Evolutionary conservation across 2,888 invertebrate species (phyloP), one percentile per base, ranked within the genome.

Genomic region (Spatulosminthurus flaviceps): DNA sequence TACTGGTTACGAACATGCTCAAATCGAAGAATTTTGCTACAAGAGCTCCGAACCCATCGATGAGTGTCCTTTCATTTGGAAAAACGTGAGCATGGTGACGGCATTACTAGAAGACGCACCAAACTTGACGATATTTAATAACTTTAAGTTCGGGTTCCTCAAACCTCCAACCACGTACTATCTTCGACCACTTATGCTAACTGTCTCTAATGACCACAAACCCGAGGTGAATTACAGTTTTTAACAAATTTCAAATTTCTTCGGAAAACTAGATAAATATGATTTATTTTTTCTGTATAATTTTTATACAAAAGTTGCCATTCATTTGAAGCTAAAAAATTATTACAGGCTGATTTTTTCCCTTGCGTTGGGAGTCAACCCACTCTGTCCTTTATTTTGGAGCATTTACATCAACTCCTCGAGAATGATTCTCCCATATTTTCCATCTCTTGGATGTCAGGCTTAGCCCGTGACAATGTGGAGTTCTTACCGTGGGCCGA

Each of bases 1-100:
- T 1, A 86, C 87, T 5, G 89, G 88, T 5, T 67, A 80, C 26
- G 79, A 70, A 1, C 34, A 77, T 19, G 73, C 82, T 0, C 82
- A 84, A 71, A 70, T 83, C 9, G 77, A 79, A 26, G 51, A 80
- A 42, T 22, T 74, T 71, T 83, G 83, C 43, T 82, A 83, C 67
- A 81, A 82, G 22, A 80, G 81, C 66, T 87, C 87, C 2, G 72
- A 80, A 16, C 81, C 81, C 29, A 41, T 82, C 21, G 83, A 84
- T 43, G 42, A 26, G 0, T 84, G 84, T 73, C 83, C 84, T 1
- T 81, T 82, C 51, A 69, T 84, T 19, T 84, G 84, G 84, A 82
- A 84, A 24, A 28, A 73, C 24, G 79, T 76, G 11, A 29, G 34
- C 24, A 79, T 76, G 76, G 64, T 22, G 26, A 79, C 79, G 4